Conservation (phyloP, 2,797 vertebrate species). For the Esox lucius region DNA sequence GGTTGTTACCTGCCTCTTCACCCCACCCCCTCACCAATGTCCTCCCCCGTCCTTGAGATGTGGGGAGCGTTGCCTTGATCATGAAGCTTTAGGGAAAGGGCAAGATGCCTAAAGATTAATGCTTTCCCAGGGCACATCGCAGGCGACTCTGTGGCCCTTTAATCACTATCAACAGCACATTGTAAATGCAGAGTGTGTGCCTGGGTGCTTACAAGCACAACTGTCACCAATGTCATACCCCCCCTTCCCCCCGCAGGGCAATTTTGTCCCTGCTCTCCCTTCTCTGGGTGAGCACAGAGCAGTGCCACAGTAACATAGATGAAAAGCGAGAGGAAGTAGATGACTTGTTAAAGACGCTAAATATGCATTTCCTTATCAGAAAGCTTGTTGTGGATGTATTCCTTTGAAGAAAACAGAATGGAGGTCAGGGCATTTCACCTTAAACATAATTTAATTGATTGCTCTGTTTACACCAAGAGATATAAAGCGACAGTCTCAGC, state of each 20-base stretch:
- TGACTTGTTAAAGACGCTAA: background rate
- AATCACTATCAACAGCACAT: slow-evolving; percentile 51
- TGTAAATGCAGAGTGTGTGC: slow-evolving; percentile 47
- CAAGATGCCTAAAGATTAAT: slow-evolving; percentile 57
- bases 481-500: background rate
- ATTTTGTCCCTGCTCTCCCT: slow-evolving; percentile 1
- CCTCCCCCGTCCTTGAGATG: slow-evolving; percentile 54
- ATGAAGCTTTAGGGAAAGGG: slow-evolving; percentile 61
- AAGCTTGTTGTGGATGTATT: background rate
- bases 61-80: slow-evolving; percentile 44
- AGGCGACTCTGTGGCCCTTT: slow-evolving; percentile 35
- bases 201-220: slow-evolving; percentile 40
- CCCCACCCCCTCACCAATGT: slow-evolving; percentile 41
- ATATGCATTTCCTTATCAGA: background rate
- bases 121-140: slow-evolving; percentile 52
- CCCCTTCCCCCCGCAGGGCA: slow-evolving; percentile 18
- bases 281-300: background rate
- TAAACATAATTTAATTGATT: background rate
- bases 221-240: slow-evolving; percentile 44
- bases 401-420: background rate
- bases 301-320: background rate
- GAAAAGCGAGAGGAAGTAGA: background rate
- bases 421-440: background rate
- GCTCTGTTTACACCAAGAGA: slow-evolving; percentile 6
- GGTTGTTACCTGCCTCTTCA: slow-evolving; percentile 38